A percentile compares a stretch with the other conserved stretches of the same genome.
These are phyloP conservation scores for Chromis chromis DNA, from an alignment of 2,797 vertebrate species.

Conservation along the genomic window DNA sequence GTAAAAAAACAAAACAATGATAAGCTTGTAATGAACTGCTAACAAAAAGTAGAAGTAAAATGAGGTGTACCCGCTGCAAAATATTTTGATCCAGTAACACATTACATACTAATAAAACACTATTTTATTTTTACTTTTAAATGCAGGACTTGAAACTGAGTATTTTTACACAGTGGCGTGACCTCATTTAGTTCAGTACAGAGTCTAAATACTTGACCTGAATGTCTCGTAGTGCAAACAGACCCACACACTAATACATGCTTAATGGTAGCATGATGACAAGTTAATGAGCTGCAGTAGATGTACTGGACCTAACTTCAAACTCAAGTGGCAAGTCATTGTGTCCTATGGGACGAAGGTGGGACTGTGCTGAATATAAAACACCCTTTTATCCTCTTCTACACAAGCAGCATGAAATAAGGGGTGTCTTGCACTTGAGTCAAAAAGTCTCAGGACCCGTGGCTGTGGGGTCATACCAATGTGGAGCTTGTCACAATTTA, in stretches of 20 bases:
- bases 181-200: neutral
- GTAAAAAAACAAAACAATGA: neutral
- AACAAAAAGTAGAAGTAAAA: neutral
- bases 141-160: neutral
- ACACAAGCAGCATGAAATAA: neutral
- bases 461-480: neutral
- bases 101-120: neutral
- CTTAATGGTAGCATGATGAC: neutral
- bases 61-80: neutral
- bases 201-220: neutral
- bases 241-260: neutral
- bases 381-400: constrained; percentile 7
- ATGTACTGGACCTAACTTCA: constrained; percentile 17
- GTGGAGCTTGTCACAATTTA: neutral
- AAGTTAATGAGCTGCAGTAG: constrained; percentile 9
- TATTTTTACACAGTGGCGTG: neutral
- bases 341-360: constrained; percentile 2
- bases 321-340: constrained; percentile 5
- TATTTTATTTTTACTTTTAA: no score
- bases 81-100: no score
- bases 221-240: neutral
- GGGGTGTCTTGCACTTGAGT: neutral
- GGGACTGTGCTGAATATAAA: constrained; percentile 11
- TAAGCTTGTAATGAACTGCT: neutral
- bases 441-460: neutral